Evolutionary conservation across 2,888 invertebrate species (phyloP), one percentile per base, ranked within the genome.

Genomic region (Herminia tarsipennalis): DNA sequence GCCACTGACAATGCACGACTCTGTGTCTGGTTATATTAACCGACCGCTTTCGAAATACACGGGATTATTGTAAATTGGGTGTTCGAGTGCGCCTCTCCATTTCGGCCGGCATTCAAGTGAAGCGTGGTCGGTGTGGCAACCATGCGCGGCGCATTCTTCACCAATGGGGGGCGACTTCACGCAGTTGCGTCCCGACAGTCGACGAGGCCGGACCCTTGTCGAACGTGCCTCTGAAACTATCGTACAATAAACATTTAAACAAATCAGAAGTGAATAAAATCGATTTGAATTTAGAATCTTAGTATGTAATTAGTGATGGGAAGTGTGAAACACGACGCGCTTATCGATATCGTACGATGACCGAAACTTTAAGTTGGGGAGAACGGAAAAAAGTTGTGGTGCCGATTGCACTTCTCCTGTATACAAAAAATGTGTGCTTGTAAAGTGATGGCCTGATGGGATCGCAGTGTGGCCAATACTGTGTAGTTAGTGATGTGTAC

Each of bases 81-180:
- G 73, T 70, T 75, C 70, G 59, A 76, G 66, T 69, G 67, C 71
- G 73, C 66, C 84, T 86, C 78, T 76, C 63, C 69, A 75, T 75
- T 80, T 83, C 74, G 70, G 83, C 67, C 78, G 88, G 77, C 54
- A 72, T 79, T 67, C 73, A 70, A 76, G 70, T 73, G 77, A 80
- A 86, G 83, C 83, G 83, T 78, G 82, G 78, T 80, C 86, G 86
- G 87, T 83, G 87, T 83, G 82, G 88, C 89, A 85, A 87, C 89
- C 83, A 86, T 91, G 90, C 90, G 90, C 89, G 73, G 87, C 88
- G 88, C 90, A 90, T 85, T 87, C 89, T 85, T 86, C 81, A 84
- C 88, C 87, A 85, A 85, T 85, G 85, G 81, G 75, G 63, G 72
- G 74, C 73, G 83, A 89, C 91, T 89, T 88, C 89, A 88, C 76